Evolutionary conservation across 2,888 invertebrate species (phyloP), one percentile per base, ranked within the genome.

Genomic region (Pristionchus maxplancki): DNA sequence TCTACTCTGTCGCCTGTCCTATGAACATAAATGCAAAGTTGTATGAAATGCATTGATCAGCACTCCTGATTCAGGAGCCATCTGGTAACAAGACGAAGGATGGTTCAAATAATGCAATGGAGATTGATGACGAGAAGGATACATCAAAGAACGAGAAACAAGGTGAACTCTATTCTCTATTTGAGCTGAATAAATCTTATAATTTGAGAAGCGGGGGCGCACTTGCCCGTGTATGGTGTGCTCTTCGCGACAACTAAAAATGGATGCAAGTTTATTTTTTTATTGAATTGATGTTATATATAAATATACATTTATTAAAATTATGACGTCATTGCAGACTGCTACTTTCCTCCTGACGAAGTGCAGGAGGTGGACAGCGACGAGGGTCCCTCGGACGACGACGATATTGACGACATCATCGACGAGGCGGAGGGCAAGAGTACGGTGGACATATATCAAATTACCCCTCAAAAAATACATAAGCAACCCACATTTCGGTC

Each of bases 331-430:
- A 34, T 67, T 74, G 31, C 44, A 78, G 44, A 78, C 34, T 44
- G 28, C 44, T 78, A 44, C 78, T 44, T 24, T 5, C 20, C 13
- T 17, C 37, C 74, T 5, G 74, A 28, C 34, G 78, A 78, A 11
- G 28, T n/a, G n/a, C n/a, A 78, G n/a, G 78, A 78, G 17, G 78
- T 44, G 78, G n/a, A 78, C 9, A 40, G 34, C 13, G 71, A 71
- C 40, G 71, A 71, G 37, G 71, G 71, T 37, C 71, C 78, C 1
- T 28, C n/a, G 5, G 78, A 78, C 28, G 78, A 78, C 17, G 78
- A 78, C 3, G 78, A 78, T 48, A 78, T 78, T 9, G 78, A 78
- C 28, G 78, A 78, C 48, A 15, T 78, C 78, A 78, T 78, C 78
- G 78, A 78, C 2, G 78, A 78, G 78, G 78, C 8, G n/a, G 34